A percentile compares a stretch with the other conserved stretches of the same genome.
phyloP scores from a whole-genome alignment of 2,888 invertebrate genomes.

The Agonum fuliginosum region DNA sequence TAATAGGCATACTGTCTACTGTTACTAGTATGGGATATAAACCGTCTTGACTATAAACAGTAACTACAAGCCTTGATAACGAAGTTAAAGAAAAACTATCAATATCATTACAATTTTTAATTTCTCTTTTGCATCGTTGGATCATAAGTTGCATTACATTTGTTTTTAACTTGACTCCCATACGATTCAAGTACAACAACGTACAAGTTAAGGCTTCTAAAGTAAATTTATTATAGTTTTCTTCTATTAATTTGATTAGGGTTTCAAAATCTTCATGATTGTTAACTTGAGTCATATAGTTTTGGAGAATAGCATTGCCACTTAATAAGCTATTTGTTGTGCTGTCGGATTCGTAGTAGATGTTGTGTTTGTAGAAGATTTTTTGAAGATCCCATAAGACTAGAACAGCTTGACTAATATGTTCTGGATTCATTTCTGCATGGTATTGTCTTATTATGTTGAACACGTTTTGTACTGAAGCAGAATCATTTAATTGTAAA shows the following conservation, averaged over 20 bases:
- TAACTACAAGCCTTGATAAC: conserved; percentile 72
- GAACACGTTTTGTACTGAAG: conserved; percentile 70
- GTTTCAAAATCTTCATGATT: conserved; percentile 67
- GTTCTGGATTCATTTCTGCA: conserved; percentile 62
- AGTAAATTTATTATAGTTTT: conserved; percentile 68
- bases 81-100: conserved; percentile 68
- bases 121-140: conserved; percentile 64
- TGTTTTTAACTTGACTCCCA: conserved; percentile 70
- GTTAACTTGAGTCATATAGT: conserved; percentile 68
- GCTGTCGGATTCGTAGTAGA: conserved; percentile 59
- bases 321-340: conserved; percentile 40
- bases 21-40: conserved; percentile 71
- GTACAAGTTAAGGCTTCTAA: conserved; percentile 71
- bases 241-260: conserved; percentile 67
- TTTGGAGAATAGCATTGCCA: conserved; percentile 60
- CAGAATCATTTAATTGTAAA: conserved; percentile 67
- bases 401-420: conserved; percentile 68
- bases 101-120: conserved; percentile 66
- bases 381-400: conserved; percentile 71
- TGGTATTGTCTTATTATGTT: conserved; percentile 67
- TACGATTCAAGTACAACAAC: conserved; percentile 73
- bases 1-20: conserved; percentile 70
- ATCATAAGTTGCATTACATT: conserved; percentile 69
- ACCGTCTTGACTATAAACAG: conserved; percentile 70
- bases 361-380: conserved; percentile 67